Conservation (phyloP, 1,140 invertebrate species). For the Macrocentrus cingulum region DNA sequence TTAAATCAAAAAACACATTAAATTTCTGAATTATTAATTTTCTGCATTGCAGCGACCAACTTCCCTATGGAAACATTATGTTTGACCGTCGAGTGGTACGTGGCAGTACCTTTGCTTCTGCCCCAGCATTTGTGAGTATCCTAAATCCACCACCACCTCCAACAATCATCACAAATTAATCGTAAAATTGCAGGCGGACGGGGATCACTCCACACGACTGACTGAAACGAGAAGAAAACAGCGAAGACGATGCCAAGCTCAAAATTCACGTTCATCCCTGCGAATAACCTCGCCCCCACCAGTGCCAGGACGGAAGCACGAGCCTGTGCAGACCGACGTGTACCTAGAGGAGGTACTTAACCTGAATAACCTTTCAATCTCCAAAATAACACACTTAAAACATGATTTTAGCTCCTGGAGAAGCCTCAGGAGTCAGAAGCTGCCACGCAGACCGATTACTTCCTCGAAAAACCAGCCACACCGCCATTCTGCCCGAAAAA, state of each 20-base stretch:
- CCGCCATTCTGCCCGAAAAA: conserved; percentile 77
- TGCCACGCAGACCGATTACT: conserved; percentile 84
- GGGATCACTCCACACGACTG: conserved; percentile 60
- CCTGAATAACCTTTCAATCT: too few species aligned
- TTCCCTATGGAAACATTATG: conserved; percentile 78
- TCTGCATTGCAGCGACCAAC: conserved; percentile 50
- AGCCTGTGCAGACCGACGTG: conserved; percentile 82
- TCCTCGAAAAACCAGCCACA: conserved; percentile 74
- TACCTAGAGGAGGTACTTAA: conserved; percentile 77
- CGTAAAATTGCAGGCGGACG: conserved; percentile 62
- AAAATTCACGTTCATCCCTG: conserved; percentile 52
- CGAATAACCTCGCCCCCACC: conserved; percentile 69
- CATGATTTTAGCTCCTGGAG: conserved; percentile 68
- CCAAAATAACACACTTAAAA: too few species aligned
- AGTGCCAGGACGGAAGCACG: conserved; percentile 76
- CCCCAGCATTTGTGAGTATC: conserved; percentile 58
- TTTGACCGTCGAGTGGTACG: conserved; percentile 80
- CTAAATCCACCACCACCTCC: too few species aligned
- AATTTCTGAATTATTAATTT: conserved; percentile 17
- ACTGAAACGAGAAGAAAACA: conserved; percentile 66
- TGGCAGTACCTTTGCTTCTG: conserved; percentile 73
- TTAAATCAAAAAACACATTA: not conserved
- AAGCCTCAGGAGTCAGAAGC: conserved; percentile 72
- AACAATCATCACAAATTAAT: too few species aligned
- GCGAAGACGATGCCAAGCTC: conserved; percentile 61